A percentile compares a stretch with the other conserved stretches of the same genome.
These are phyloP conservation scores for Metaphire vulgaris DNA, from an alignment of 1,140 invertebrate genomes.

Conservation along the genomic window DNA sequence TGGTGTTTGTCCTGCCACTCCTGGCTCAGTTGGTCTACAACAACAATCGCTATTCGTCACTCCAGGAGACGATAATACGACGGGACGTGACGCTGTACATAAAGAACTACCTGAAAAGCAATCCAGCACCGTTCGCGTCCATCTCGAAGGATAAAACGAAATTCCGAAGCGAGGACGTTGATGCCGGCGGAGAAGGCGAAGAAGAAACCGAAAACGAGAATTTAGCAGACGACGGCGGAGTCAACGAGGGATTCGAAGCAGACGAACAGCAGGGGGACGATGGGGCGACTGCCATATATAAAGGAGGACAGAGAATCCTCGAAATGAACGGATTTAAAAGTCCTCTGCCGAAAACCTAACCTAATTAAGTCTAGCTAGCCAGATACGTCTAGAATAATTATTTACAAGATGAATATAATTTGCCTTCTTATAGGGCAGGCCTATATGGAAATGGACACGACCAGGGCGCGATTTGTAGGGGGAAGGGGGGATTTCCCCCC, in stretches of 20 bases:
- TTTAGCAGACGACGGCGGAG: not conserved
- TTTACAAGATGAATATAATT: no score
- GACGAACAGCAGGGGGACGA: not conserved
- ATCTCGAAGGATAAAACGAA: no score
- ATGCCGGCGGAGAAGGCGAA: not conserved
- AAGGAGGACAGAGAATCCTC: not conserved
- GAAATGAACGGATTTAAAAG: not conserved
- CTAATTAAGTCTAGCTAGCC: no score
- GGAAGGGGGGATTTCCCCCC: no score
- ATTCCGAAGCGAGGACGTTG: not conserved
- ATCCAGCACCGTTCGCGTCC: not conserved
- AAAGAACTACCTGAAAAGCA: not conserved
- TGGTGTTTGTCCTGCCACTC: slow-evolving; percentile 8
- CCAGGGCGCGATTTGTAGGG: no score
- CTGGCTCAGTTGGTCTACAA: slow-evolving; percentile 9
- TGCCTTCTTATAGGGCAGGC: no score
- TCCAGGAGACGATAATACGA: not conserved
- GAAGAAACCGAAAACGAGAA: not conserved
- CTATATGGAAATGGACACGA: no score
- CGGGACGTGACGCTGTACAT: not conserved
- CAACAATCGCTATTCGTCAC: not conserved
- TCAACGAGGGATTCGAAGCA: not conserved
- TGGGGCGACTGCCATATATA: not conserved
- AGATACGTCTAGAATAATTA: no score
- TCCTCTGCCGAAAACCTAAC: no score